Evolutionary conservation across 1,140 invertebrate species (phyloP), one percentile per base, ranked within the genome.

Genomic region (Cyrtorhinus lividipennis): DNA sequence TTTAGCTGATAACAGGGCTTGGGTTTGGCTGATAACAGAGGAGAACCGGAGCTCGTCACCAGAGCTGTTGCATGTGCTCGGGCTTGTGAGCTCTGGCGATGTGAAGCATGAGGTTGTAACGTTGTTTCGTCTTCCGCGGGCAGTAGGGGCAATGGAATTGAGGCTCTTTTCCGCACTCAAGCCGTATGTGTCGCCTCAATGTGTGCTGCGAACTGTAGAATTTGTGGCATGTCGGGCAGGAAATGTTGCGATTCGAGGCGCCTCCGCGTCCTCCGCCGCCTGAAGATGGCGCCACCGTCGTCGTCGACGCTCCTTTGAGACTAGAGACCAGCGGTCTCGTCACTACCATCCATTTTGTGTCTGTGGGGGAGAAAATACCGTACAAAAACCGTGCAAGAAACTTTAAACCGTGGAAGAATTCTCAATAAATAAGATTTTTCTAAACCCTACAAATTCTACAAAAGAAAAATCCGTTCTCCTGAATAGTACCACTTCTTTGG

Each of bases 211-310:
- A 74, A 0, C 73, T 73, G 66, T 80, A 81, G 1, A 69, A 70
- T 67, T 80, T 79, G 58, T 72, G 71, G 68, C 77, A 79, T 22
- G 77, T 79, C 10, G 76, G 75, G 69, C 81, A 83, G 30, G 30
- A 57, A 26, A 65, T 66, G 63, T 53, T 59, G n/a, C 58, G 24
- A 24, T 24, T 30, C 1, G 24, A n/a, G 2, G 58, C 26, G 18
- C 24, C 24, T 13, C 58, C 58, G 10, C 58, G 13, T 26, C 58
- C 24, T 3, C 58, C 25, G 3, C 24, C 24, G 25, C 48, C 48
- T 5, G 48, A 53, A 13, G 48, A 53, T 12, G 48, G 48, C 18
- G 48, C 10, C 5, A 20, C 18, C 5, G 48, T 53, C 48, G 48
- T 60, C 18, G 30, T 60, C n/a, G 22, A 26, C 38, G 38, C 56